Base-by-base conservation (phyloP, 2,113 vertebrate genomes). In the Rhombomys opimus region DNA sequence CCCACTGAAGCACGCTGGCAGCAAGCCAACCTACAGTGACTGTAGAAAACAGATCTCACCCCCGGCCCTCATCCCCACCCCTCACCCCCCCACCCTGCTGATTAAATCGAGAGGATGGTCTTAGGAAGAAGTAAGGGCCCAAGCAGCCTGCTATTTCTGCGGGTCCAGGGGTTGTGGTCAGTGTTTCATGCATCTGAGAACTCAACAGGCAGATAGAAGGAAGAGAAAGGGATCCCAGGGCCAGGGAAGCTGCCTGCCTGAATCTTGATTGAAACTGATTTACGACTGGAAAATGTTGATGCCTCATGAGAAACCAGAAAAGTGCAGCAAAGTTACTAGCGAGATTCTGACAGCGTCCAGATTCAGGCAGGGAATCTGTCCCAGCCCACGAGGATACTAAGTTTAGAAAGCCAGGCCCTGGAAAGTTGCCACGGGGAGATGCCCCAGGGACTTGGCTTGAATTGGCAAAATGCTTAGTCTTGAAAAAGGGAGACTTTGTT, bases 331-430 rank as follows among this genome's bases (percentile, higher is more conserved):
- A 98, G 91, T 97, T 97, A 98, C 97, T 96, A 77, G 90, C 91
- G 90, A 95, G 81, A 92, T 75, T 95, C 57, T 94, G 95, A 95
- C 94, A 95, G 32, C 54, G 76, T 77, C 91, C 92, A 95, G 90
- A 95, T 77, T 78, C 94, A 86, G 91, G 81, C 77, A 65, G 96
- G 90, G 95, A 95, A 68, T 93, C 46, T 65, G 81, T 94, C 57
- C 95, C 77, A 95, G 90, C 17, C 35, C 72, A 78, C 94, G 78
- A 95, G 75, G 15, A 59, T 41, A 84, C 94, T 50, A 86, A 96
- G 89, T 97, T 97, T 96, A 97, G 97, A 98, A 98, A 97, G 67
- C 95, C 35, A 86, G 89, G 92, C 54, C 86, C 87, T 98, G 97
- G 95, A 96, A 95, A 90, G 52, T 68, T 82, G 96, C 94, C 96